Conservation (phyloP, 2,113 vertebrate species). For the Lophotis ruficrista region DNA sequence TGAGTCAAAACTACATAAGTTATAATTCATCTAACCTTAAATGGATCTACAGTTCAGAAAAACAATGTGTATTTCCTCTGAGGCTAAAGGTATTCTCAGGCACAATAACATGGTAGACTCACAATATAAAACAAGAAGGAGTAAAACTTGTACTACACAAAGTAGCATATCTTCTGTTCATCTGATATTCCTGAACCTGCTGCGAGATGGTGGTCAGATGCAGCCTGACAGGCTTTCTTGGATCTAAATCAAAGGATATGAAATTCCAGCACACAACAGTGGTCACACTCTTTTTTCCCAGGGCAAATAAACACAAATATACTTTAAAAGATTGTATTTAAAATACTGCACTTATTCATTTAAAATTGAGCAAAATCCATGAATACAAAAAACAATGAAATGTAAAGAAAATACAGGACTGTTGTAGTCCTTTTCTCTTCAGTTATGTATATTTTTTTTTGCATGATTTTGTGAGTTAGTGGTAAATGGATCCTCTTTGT, state of each 20-base stretch:
- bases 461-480: neutral
- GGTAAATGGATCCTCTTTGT: neutral
- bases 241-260: neutral
- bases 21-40: neutral
- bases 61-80: neutral
- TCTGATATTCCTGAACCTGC: neutral
- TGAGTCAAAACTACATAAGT: neutral
- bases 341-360: neutral
- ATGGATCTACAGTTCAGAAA: neutral
- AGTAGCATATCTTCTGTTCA: neutral
- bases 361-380: neutral
- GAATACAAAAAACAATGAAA: neutral
- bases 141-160: neutral
- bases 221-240: neutral
- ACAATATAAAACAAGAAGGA: neutral
- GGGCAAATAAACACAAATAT: neutral
- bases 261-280: neutral
- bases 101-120: neutral
- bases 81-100: neutral
- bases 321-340: neutral
- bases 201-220: neutral
- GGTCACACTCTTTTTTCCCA: neutral
- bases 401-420: neutral
- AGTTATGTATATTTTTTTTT: neutral
- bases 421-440: neutral